Conservation (phyloP, 2,797 vertebrate genomes). For the Crenichthys baileyi region DNA sequence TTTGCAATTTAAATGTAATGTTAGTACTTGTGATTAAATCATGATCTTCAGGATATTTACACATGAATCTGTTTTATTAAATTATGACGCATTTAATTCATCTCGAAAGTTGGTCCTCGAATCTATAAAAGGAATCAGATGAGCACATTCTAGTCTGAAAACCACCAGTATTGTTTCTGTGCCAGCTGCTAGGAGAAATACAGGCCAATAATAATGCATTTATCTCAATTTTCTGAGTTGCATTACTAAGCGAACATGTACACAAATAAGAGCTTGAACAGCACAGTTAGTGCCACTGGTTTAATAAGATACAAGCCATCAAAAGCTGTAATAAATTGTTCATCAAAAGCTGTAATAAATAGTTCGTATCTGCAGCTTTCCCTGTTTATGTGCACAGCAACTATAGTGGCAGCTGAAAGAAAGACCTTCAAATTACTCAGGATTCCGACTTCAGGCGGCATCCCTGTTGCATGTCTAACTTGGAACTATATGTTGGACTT, state of each 20-base stretch:
- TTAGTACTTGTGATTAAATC: not conserved
- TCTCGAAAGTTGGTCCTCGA: not conserved
- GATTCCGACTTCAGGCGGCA: not conserved
- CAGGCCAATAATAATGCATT: not conserved
- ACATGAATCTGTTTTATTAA: not conserved
- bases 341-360: not conserved
- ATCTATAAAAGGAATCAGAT: not conserved
- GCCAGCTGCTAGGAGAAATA: not conserved
- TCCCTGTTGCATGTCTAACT: not conserved
- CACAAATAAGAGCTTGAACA: not conserved
- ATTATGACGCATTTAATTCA: not conserved
- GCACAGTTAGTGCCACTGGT: not conserved
- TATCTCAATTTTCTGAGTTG: not conserved
- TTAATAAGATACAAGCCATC: not conserved
- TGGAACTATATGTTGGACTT: slow-evolving; percentile 1
- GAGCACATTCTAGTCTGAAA: not conserved
- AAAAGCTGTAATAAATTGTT: too few relatives aligned
- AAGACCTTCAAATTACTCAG: not conserved
- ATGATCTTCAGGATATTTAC: not conserved
- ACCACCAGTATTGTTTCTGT: not conserved
- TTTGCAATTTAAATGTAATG: not conserved
- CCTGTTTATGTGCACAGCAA: not conserved
- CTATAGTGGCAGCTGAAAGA: not conserved
- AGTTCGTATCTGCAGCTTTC: not conserved
- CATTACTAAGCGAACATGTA: not conserved